These are phyloP conservation scores for Lutjanus campechanus DNA, from an alignment of 2,797 vertebrate genomes.

Conservation along the genomic window DNA sequence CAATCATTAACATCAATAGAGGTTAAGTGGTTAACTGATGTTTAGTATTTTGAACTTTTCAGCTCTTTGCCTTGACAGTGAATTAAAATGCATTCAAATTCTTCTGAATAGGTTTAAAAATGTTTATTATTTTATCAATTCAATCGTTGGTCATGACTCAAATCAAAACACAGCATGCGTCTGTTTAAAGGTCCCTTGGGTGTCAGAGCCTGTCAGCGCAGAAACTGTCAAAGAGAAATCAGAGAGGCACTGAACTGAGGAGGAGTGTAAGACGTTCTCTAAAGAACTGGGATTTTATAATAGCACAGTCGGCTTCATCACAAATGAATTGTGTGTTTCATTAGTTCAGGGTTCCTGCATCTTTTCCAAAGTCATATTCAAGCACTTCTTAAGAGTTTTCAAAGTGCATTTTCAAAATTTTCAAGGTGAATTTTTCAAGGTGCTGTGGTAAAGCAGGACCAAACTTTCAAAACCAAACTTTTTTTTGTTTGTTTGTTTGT, in stretches of 20 bases:
- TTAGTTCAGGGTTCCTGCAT: no score
- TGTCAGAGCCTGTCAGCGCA: not conserved
- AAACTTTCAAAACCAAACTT: no score
- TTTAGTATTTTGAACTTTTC: not conserved
- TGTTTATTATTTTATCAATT: not conserved
- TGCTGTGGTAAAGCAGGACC: no score
- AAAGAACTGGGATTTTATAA: not conserved
- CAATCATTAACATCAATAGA: not conserved
- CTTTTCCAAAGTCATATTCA: no score
- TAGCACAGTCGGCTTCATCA: not conserved
- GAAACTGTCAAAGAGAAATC: not conserved
- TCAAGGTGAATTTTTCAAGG: no score
- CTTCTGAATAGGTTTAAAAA: not conserved
- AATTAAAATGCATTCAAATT: not conserved
- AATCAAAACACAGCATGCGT: conserved; percentile 6
- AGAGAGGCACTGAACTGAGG: not conserved
- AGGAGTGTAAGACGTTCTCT: no score
- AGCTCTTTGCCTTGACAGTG: not conserved
- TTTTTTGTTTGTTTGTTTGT: no score
- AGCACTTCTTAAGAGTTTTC: no score
- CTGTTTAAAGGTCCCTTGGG: not conserved
- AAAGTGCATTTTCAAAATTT: no score
- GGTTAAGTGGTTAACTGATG: not conserved
- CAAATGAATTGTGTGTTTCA: no score
- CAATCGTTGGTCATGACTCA: not conserved